Conservation (phyloP, 2,113 vertebrate species). For the Syngnathus scovelli region DNA sequence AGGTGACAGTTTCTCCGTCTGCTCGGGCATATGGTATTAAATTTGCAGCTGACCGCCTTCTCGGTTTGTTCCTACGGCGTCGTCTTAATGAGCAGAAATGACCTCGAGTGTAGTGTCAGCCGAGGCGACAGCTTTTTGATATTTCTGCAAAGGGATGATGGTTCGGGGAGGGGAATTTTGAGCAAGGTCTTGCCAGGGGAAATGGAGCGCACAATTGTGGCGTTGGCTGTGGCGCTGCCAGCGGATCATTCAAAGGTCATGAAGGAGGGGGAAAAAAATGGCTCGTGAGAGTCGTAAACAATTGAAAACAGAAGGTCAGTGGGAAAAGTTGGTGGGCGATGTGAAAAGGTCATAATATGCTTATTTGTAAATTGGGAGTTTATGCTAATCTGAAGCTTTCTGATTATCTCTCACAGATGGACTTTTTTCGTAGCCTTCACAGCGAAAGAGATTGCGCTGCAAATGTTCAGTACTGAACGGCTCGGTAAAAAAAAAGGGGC, state of each 20-base stretch:
- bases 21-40: slow-evolving; percentile 23
- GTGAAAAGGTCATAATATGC: slow-evolving; percentile 7
- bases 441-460: neutral
- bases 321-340: slow-evolving; percentile 24
- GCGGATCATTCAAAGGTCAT: slow-evolving; percentile 50
- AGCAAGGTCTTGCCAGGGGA: slow-evolving; percentile 50
- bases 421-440: neutral
- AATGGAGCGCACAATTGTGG: slow-evolving; percentile 50
- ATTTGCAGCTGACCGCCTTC: slow-evolving; percentile 13
- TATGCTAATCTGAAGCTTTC: neutral
- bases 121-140: slow-evolving; percentile 43
- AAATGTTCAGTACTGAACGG: neutral
- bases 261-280: slow-evolving; percentile 48
- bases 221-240: slow-evolving; percentile 43
- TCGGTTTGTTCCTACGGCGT: slow-evolving; percentile 14
- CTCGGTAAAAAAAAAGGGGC: neutral
- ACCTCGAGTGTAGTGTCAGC: slow-evolving; percentile 36
- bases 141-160: slow-evolving; percentile 49
- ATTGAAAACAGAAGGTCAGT: slow-evolving; percentile 47
- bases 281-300: slow-evolving; percentile 45
- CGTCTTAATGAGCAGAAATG: slow-evolving; percentile 35
- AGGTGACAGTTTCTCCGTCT: slow-evolving; percentile 56
- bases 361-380: slow-evolving; percentile 2
- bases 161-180: slow-evolving; percentile 46
- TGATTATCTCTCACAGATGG: neutral